Evolutionary conservation across 2,888 invertebrate genomes (phyloP), one percentile per base, ranked within the genome.

Genomic region (Endotricha flammealis): DNA sequence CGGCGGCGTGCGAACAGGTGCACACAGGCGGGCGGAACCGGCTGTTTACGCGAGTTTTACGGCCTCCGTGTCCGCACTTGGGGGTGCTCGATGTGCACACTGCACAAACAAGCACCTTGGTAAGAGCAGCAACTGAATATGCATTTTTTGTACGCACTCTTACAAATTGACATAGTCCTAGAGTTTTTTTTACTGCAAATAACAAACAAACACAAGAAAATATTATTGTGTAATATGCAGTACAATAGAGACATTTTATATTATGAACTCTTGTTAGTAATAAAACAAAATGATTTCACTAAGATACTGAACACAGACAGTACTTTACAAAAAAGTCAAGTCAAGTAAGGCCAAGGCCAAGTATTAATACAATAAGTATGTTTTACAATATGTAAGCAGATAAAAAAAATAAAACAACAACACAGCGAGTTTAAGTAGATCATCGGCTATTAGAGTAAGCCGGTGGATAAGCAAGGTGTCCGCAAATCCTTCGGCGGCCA

Each of bases 1-100:
- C 6, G 20, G 6, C 20, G 20, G 8, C 29, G 25, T 7, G 6
- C 8, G 42, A 57, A 44, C 81, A 81, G 80, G 80, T 80, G 80
- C 51, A 62, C 80, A 74, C 7, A 20, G 8, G 64, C 74, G 61
- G 67, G 65, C 78, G 81, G 79, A 79, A 76, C 81, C 65, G 69
- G 53, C 39, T 80, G 81, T 77, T 75, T 75, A 73, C 60, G 49
- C 53, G 43, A 60, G 68, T 64, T 81, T 79, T 73, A 75, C 58
- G 45, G 51, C 55, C 43, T n/a, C n/a, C n/a, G n/a, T n/a, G n/a
- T n/a, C n/a, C n/a, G n/a, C n/a, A n/a, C n/a, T n/a, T n/a, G n/a
- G n/a, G 20, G 20, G 20, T 16, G 20, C 20, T 7, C 20, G n/a
- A n/a, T n/a, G n/a, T n/a, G n/a, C 3, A 7, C 6, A 6, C 3